A percentile compares a stretch with the other conserved stretches of the same genome.
Conservation (phyloP, 92 coral and sea anemone species). For the Phymanthus crucifer region DNA sequence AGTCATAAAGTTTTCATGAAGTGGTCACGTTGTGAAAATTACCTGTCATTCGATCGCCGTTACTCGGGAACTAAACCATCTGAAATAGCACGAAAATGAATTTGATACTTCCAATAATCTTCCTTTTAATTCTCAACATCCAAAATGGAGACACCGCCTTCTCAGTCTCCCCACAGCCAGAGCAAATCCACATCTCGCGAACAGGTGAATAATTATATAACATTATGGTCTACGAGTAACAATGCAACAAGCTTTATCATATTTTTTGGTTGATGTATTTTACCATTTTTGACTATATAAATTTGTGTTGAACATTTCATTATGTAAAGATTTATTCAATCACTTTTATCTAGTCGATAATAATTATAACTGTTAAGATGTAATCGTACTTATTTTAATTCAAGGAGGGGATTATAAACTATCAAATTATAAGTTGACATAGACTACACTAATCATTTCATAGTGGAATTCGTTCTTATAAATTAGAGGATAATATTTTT, state of each 20-base stretch:
- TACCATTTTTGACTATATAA: too few species aligned
- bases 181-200: constrained; percentile 91
- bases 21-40: not conserved
- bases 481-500: too few species aligned
- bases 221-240: not conserved
- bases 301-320: too few species aligned
- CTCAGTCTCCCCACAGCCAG: constrained; percentile 69
- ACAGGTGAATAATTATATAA: constrained; percentile 68
- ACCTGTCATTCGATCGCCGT: not conserved
- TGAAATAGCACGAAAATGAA: not conserved
- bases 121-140: not conserved
- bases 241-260: not conserved
- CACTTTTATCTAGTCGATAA: too few species aligned
- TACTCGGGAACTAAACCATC: not conserved
- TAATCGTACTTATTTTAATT: too few species aligned
- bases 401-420: too few species aligned
- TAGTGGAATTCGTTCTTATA: too few species aligned
- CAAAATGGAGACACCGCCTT: not conserved
- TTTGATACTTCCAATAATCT: not conserved
- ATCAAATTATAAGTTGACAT: too few species aligned
- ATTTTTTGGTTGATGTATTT: not conserved
- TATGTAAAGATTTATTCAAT: too few species aligned
- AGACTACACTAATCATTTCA: too few species aligned
- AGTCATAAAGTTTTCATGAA: not conserved
- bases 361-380: too few species aligned